Conservation (phyloP, 1,140 invertebrate genomes). For the Drosophila orosa region DNA sequence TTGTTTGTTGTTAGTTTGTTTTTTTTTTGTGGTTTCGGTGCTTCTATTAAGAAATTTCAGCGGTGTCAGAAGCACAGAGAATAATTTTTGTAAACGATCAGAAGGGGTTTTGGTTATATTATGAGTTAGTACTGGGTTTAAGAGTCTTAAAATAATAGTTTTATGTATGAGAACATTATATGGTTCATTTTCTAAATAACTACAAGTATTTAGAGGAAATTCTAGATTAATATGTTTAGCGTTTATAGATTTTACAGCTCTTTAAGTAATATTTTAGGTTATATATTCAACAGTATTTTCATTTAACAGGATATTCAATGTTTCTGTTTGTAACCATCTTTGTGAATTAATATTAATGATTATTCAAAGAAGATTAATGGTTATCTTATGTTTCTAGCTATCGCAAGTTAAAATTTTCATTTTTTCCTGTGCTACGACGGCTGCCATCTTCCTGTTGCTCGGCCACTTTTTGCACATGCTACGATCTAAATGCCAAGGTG, state of each 20-base stretch:
- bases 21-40: slow-evolving; percentile 53
- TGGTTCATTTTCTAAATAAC: not conserved
- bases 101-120: not conserved
- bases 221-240: not conserved
- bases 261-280: not conserved
- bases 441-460: slow-evolving; percentile 69
- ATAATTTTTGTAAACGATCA: slow-evolving; percentile 1
- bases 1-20: slow-evolving; percentile 33
- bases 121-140: not conserved
- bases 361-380: not conserved
- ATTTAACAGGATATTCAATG: not conserved
- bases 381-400: too few species aligned
- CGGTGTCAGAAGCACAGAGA: slow-evolving; percentile 37
- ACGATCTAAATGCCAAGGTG: slow-evolving; percentile 75
- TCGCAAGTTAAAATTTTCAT: slow-evolving; percentile 1
- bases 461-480: slow-evolving; percentile 66
- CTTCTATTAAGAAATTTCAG: slow-evolving; percentile 78
- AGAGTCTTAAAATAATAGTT: not conserved
- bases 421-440: slow-evolving; percentile 14
- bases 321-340: not conserved
- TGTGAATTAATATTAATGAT: not conserved
- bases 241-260: not conserved
- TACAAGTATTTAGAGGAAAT: not conserved
- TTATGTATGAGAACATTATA: not conserved
- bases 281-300: not conserved